phyloP scores from a whole-genome alignment of 2,113 vertebrate species.

The Ivindomyrus marchei region DNA sequence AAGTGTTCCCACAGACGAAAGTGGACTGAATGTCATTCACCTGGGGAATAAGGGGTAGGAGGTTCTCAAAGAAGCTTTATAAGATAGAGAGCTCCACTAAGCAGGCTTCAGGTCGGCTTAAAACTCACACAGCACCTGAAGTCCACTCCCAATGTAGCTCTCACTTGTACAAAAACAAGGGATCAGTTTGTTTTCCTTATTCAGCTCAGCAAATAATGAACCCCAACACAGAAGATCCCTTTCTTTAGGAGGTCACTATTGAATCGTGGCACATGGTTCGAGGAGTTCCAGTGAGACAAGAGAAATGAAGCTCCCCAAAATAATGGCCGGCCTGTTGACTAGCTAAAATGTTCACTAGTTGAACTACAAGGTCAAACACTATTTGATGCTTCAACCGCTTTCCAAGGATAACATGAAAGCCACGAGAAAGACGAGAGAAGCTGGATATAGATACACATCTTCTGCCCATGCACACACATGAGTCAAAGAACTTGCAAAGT shows the following conservation, averaged over 20 bases:
- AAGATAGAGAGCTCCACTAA: background rate
- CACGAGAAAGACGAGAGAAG: background rate
- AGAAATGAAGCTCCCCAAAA: background rate
- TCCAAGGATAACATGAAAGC: background rate
- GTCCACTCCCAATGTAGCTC: background rate
- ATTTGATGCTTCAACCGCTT: background rate
- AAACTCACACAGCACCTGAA: background rate
- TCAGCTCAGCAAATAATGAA: background rate
- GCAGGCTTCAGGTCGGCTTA: background rate
- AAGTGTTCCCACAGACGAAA: background rate
- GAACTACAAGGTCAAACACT: background rate
- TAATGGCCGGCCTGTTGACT: background rate
- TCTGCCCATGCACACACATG: background rate
- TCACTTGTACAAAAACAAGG: background rate
- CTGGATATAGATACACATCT: background rate
- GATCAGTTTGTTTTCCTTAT: background rate
- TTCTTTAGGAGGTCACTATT: background rate
- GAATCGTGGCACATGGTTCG: background rate
- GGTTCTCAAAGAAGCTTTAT: background rate
- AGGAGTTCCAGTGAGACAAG: background rate
- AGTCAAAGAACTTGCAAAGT: background rate
- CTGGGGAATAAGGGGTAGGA: background rate
- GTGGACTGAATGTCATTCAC: background rate
- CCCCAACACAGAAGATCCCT: background rate
- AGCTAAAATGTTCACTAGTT: background rate